Evolutionary conservation across 2,888 invertebrate genomes (phyloP).

Genomic region (Antitype chi): DNA sequence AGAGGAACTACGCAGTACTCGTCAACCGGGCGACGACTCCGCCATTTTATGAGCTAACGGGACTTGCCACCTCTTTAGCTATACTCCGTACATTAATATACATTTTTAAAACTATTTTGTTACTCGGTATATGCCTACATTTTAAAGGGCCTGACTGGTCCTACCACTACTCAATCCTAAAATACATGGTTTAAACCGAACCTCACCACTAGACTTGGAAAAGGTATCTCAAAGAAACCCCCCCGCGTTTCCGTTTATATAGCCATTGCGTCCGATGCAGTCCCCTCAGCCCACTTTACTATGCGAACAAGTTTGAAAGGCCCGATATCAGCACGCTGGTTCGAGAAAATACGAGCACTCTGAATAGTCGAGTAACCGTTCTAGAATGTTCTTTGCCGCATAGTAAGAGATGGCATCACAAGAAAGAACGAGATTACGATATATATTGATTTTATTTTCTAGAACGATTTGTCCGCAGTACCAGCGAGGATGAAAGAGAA

Average conservation of each 20-base stretch:
- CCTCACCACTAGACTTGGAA: constrained; percentile 77
- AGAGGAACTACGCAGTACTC: constrained; percentile 74
- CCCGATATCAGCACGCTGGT: constrained; percentile 10
- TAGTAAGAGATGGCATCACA: constrained; percentile 65
- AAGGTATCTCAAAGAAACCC: constrained; percentile 72
- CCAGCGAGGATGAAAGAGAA: constrained; percentile 58
- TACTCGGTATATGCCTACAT: constrained; percentile 71
- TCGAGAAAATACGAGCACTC: constrained; percentile 16
- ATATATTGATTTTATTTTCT: constrained; percentile 54
- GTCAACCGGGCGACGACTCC: constrained; percentile 84
- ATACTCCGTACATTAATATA: constrained; percentile 67
- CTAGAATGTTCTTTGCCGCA: constrained; percentile 74
- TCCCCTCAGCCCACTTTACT: constrained; percentile 61
- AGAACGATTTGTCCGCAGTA: constrained; percentile 67
- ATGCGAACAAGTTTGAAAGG: constrained; percentile 54
- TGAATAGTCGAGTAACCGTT: constrained; percentile 68
- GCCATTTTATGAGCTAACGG: constrained; percentile 80
- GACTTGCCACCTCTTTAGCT: constrained; percentile 73
- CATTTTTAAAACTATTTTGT: constrained; percentile 71
- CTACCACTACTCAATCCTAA: constrained; percentile 68
- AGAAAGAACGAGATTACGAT: constrained; percentile 46
- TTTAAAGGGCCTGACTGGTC: constrained; percentile 69
- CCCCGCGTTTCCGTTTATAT: constrained; percentile 72
- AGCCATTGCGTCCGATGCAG: constrained; percentile 63
- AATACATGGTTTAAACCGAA: constrained; percentile 69